Base-by-base conservation (phyloP, 92 coral and sea anemone species). In the Porites cylindrica region DNA sequence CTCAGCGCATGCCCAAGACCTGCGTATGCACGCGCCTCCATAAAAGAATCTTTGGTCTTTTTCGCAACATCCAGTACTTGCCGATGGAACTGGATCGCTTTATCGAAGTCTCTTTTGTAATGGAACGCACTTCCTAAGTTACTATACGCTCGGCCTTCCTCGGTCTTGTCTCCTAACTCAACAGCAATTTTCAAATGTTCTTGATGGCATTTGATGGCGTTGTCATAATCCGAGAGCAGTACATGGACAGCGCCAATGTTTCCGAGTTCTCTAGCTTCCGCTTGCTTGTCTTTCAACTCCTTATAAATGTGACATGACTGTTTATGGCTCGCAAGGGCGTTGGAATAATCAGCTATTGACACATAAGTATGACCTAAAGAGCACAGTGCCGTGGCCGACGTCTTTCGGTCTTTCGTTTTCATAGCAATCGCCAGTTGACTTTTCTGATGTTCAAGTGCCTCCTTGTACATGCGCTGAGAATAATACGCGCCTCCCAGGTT, bases 181-280 rank as follows among this genome's bases (percentile, higher is more conserved):
- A 86, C 84, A 8, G 98, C 98, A 20, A 93, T 90, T 67, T 91
- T 91, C 72, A 97, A 89, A 73, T 97, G 99, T 79, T 95, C 95
- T 56, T 92, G 92, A 58, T 97, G 99, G 61, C 95, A 95, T 24
- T 78, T 88, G 26, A 97, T 89, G 1, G 99, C 96, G 70, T 97
- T 90, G 65, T 92, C 97, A 32, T 84, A 91, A 83, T 97, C 96
- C 3, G 94, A 90, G 10, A 94, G 61, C 76, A 97, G 77, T 47
- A 97, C 97, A 78, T 97, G 93, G 56, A 97, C 99, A 8, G 99
- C 99, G 13, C 99, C 99, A 10, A 97, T 90, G 68, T 95, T 92
- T 9, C 99, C 99, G 0, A 95, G 91, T 72, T 97, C 99, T 66
- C 93, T 93, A 18, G 96, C 98, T 79, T 97, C 99, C n/a, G 91